Conservation (phyloP, 92 coral and sea anemone genomes). For the Zoanthus sociatus region DNA sequence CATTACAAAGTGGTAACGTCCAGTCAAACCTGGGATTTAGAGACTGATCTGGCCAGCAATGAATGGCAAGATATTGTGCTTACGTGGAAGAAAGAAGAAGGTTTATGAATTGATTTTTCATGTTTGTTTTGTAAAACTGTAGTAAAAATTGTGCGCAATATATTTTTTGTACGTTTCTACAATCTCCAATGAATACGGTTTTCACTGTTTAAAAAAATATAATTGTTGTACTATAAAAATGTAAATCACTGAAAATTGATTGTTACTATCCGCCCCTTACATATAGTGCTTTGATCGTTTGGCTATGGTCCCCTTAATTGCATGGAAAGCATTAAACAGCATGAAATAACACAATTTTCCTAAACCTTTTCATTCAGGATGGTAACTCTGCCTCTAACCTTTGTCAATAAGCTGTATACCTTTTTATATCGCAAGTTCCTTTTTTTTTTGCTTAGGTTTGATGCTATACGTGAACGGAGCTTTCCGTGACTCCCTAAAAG, state of each 20-base stretch:
- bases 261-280: too few relatives aligned
- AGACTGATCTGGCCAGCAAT: conserved; percentile 90
- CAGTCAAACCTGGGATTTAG: conserved; percentile 93
- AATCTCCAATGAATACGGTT: too few relatives aligned
- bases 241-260: too few relatives aligned
- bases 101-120: not conserved
- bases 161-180: too few relatives aligned
- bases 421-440: not conserved
- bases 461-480: conserved; percentile 98
- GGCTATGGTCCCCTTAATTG: too few relatives aligned
- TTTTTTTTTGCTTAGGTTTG: conserved; percentile 41
- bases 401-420: not conserved
- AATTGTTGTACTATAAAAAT: too few relatives aligned
- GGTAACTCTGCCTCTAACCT: not conserved
- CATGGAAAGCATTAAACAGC: too few relatives aligned
- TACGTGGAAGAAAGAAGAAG: conserved; percentile 98
- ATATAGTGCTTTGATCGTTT: too few relatives aligned
- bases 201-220: too few relatives aligned
- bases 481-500: conserved; percentile 91
- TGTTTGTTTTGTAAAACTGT: too few relatives aligned
- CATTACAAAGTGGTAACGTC: conserved; percentile 91
- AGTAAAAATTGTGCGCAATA: too few relatives aligned
- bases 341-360: not conserved
- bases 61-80: conserved; percentile 97
- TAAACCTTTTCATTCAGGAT: not conserved